phyloP scores from a whole-genome alignment of 2,113 vertebrate species.

The Oncorhynchus clarkii region DNA sequence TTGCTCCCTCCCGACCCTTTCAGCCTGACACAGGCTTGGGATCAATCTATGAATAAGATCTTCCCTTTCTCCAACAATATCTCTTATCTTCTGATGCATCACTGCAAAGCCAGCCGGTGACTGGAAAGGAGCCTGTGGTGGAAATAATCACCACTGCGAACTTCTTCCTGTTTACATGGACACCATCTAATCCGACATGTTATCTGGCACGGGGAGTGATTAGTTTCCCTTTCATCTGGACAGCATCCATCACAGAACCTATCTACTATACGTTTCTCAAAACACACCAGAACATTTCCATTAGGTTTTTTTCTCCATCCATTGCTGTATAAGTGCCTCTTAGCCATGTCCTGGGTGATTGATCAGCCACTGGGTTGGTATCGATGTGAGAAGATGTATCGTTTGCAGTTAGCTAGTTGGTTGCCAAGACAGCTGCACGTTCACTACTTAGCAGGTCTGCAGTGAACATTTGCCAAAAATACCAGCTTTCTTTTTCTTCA shows the following conservation, averaged over 20 bases:
- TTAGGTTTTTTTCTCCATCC: constrained; percentile 7
- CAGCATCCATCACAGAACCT: not conserved
- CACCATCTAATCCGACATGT: constrained; percentile 16
- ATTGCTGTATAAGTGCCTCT: constrained; percentile 5
- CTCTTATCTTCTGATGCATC: no score
- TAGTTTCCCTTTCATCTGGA: constrained; percentile 23
- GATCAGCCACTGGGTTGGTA: constrained; percentile 15
- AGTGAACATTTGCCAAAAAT: no score
- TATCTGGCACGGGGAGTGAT: constrained; percentile 22
- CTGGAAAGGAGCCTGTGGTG: no score
- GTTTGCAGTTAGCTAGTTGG: constrained; percentile 2
- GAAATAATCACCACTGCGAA: no score
- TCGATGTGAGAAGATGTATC: constrained; percentile 3
- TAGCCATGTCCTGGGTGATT: constrained; percentile 13
- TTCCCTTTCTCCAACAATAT: no score
- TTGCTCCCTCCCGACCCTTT: no score
- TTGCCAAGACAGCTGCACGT: constrained; percentile 4
- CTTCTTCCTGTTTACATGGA: not conserved
- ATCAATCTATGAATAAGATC: no score
- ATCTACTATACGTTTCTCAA: constrained; percentile 13
- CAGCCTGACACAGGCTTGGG: no score
- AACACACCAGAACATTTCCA: constrained; percentile 32
- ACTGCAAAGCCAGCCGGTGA: no score
- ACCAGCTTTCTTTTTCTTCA: no score
- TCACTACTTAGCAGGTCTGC: not conserved